Conservation (phyloP, 2,113 vertebrate species). For the Microcebus ravelobensis region DNA sequence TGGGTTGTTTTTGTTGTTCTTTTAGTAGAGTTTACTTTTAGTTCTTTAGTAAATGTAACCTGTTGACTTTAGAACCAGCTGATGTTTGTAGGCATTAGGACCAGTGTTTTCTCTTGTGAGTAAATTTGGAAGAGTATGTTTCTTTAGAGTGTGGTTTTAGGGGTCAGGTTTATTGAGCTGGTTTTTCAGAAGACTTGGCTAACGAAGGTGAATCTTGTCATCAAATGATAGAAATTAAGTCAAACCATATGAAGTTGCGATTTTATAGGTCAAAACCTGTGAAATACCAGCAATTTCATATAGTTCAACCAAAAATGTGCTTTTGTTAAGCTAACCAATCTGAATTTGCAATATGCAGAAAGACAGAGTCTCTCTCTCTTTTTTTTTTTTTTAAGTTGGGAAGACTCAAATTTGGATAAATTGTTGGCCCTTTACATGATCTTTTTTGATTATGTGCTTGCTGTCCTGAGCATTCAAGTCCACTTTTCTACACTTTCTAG, state of each 20-base stretch:
- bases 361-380: not conserved
- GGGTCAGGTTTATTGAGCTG: not conserved
- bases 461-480: not conserved
- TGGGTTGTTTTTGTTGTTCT: slow-evolving; percentile 7
- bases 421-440: not conserved
- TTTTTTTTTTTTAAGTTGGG: not conserved
- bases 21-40: slow-evolving; percentile 5
- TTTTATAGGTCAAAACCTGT: not conserved
- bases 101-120: not conserved
- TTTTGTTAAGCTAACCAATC: not conserved
- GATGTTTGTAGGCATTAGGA: not conserved
- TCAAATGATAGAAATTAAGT: not conserved
- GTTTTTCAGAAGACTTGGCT: not conserved
- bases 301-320: not conserved
- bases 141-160: not conserved
- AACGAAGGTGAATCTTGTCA: not conserved
- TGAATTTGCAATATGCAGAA: not conserved
- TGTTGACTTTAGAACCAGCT: not conserved
- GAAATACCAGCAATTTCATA: not conserved
- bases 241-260: not conserved
- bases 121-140: not conserved
- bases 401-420: not conserved
- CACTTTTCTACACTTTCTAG: not conserved
- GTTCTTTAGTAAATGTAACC: not conserved
- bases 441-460: not conserved